phyloP scores from a whole-genome alignment of 2,797 vertebrate species.

The Gallinago stenura region DNA sequence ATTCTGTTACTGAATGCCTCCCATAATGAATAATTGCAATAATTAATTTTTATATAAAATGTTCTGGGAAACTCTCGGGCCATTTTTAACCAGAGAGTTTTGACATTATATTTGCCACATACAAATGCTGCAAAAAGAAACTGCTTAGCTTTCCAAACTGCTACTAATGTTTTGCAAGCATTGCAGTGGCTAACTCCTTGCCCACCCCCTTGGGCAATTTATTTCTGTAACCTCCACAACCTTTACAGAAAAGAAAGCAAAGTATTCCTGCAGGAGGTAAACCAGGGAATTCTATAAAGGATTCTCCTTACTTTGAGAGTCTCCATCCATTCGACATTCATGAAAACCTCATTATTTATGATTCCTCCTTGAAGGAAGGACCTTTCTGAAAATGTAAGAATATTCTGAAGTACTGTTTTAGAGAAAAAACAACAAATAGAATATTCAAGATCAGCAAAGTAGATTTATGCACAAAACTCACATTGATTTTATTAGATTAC shows the following conservation, averaged over 20 bases:
- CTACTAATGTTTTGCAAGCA: not conserved
- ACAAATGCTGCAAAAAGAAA: not conserved
- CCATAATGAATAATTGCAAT: slow-evolving; percentile 35
- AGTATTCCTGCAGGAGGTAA: not conserved
- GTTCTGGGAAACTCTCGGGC: slow-evolving; percentile 9
- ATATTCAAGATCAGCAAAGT: not conserved
- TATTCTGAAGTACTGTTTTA: not conserved
- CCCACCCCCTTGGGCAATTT: not conserved
- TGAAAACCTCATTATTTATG: not conserved
- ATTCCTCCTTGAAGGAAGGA: not conserved
- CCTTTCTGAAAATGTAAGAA: not conserved
- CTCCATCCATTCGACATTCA: not conserved
- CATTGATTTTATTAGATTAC: not conserved
- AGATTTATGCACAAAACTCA: not conserved
- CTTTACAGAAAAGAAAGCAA: not conserved
- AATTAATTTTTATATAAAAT: slow-evolving; percentile 49
- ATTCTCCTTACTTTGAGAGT: not conserved
- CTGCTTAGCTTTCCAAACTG: not conserved
- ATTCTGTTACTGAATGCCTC: slow-evolving; percentile 12
- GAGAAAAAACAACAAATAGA: not conserved
- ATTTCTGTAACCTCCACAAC: not conserved
- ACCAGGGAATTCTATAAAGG: not conserved
- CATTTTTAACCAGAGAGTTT: slow-evolving; percentile 13
- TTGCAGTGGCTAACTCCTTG: not conserved
- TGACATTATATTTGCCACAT: not conserved